phyloP scores from a whole-genome alignment of 1,140 invertebrate genomes.

The Leptopilina clavipes region DNA sequence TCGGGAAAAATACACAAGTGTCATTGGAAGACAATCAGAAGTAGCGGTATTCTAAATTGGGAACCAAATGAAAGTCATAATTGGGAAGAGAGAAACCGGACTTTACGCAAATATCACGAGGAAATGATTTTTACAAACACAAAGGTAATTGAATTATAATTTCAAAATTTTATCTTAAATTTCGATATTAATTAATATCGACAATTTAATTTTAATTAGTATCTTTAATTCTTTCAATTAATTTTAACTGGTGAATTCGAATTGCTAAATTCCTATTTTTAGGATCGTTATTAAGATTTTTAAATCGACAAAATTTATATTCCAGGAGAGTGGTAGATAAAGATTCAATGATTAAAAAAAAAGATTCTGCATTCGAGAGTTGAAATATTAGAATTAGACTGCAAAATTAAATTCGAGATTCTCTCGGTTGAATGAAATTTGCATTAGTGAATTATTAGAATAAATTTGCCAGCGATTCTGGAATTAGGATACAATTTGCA shows the following conservation, averaged over 20 bases:
- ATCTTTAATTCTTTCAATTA: too few species aligned
- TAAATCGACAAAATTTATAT: constrained; percentile 19
- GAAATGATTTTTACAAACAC: not conserved
- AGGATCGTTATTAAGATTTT: not conserved
- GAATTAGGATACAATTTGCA: not conserved
- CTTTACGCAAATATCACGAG: not conserved
- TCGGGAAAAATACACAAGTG: constrained; percentile 1
- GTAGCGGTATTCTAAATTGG: constrained; percentile 11
- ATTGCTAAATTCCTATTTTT: too few species aligned
- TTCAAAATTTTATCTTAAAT: not conserved
- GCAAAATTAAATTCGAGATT: too few species aligned
- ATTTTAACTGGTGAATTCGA: too few species aligned
- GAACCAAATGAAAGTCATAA: constrained; percentile 13
- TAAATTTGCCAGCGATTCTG: not conserved
- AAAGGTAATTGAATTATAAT: not conserved
- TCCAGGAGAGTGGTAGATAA: not conserved
- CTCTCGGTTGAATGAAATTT: not conserved
- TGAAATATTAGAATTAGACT: not conserved
- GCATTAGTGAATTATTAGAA: not conserved
- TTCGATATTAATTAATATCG: too few species aligned
- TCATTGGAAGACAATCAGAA: constrained; percentile 5
- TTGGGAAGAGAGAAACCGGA: constrained; percentile 14
- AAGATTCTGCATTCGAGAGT: not conserved
- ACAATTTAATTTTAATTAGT: too few species aligned
- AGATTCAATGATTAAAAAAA: constrained; percentile 6